These are phyloP conservation scores for Zaprionus inermis DNA, from an alignment of 1,140 invertebrate genomes.

Conservation along the genomic window DNA sequence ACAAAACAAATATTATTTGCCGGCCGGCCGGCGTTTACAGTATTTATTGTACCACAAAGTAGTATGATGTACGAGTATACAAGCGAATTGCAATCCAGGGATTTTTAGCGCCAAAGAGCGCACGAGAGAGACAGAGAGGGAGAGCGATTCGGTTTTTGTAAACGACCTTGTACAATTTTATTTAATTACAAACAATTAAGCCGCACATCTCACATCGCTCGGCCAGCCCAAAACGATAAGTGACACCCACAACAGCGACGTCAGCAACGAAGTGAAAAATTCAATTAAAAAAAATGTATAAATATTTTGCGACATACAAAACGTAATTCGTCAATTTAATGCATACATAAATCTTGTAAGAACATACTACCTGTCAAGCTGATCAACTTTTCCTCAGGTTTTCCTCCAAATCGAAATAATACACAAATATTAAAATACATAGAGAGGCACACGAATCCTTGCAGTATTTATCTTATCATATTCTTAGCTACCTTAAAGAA, in stretches of 20 bases:
- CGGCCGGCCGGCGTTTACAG: slow-evolving; percentile 68
- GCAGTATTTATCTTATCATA: no score
- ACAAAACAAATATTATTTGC: slow-evolving; percentile 62
- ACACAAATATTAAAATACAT: neutral
- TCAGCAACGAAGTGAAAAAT: slow-evolving; percentile 22
- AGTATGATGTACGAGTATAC: slow-evolving; percentile 50
- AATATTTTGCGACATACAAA: slow-evolving; percentile 16
- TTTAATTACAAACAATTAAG: slow-evolving; percentile 83
- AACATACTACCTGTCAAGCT: neutral
- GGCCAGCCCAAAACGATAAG: slow-evolving; percentile 49
- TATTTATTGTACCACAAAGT: slow-evolving; percentile 35
- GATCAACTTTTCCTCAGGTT: no score
- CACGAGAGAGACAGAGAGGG: neutral
- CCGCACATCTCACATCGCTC: slow-evolving; percentile 36
- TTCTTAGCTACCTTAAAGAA: no score
- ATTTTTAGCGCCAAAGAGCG: no score
- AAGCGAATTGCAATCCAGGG: slow-evolving; percentile 73
- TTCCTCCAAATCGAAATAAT: no score
- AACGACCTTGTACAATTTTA: slow-evolving; percentile 81
- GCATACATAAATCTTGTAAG: slow-evolving; percentile 13
- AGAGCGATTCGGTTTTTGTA: slow-evolving; percentile 41
- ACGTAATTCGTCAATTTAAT: neutral
- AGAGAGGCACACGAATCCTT: neutral
- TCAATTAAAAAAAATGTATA: slow-evolving; percentile 45
- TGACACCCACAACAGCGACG: slow-evolving; percentile 46